Percentiles rank a stretch among this genome's conserved stretches.
phyloP scores from a whole-genome alignment of 2,888 invertebrate species.

The Prionchulus punctatus region DNA sequence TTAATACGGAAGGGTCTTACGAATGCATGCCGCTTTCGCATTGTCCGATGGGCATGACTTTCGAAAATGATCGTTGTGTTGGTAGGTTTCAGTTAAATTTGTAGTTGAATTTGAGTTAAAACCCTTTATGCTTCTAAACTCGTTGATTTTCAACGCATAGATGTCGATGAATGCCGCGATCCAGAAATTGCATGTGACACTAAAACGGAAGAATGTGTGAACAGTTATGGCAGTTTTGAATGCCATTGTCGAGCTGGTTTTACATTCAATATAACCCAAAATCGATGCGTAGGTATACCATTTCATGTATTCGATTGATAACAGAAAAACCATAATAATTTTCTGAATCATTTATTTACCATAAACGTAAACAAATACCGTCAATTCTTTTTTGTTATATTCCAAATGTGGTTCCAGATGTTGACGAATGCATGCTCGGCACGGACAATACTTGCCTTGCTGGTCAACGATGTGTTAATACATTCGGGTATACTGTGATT shows the following conservation, averaged over 20 bases:
- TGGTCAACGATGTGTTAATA: slow-evolving; percentile 29
- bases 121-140: too few relatives aligned
- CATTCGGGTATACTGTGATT: slow-evolving; percentile 15
- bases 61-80: not conserved
- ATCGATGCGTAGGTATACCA: slow-evolving; percentile 8
- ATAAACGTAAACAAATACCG: too few relatives aligned
- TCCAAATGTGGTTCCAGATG: slow-evolving; percentile 22
- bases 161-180: slow-evolving; percentile 12
- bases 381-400: not conserved
- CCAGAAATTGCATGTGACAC: not conserved
- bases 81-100: not conserved
- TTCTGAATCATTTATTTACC: too few relatives aligned
- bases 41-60: not conserved
- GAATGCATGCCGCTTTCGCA: not conserved
- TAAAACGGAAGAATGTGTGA: slow-evolving; percentile 6
- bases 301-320: not conserved
- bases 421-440: slow-evolving; percentile 28
- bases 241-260: slow-evolving; percentile 11
- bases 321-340: too few relatives aligned
- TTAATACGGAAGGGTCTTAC: slow-evolving; percentile 1
- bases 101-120: too few relatives aligned
- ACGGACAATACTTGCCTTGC: slow-evolving; percentile 23
- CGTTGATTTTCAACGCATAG: too few relatives aligned
- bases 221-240: slow-evolving; percentile 9
- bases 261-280: not conserved